Percentiles rank a stretch among this genome's conserved stretches.
phyloP scores from a whole-genome alignment of 1,140 invertebrate genomes.

The Bombus affinis region DNA sequence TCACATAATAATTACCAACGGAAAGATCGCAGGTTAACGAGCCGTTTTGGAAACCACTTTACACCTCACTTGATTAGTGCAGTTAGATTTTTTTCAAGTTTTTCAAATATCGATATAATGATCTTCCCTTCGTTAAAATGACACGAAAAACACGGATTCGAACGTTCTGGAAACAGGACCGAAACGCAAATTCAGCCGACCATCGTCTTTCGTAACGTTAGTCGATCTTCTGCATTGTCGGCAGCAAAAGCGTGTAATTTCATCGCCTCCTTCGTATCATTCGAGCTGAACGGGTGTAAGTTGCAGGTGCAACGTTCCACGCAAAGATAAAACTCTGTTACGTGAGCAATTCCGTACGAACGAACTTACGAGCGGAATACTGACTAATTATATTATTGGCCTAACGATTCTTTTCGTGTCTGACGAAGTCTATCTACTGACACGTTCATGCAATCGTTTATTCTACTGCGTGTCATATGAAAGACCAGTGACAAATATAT shows the following conservation, averaged over 20 bases:
- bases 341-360: slow-evolving; percentile 21
- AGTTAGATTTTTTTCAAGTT: background rate
- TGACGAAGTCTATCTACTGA: background rate
- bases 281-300: slow-evolving; percentile 34
- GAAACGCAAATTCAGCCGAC: slow-evolving; percentile 41
- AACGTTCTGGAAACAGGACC: slow-evolving; percentile 6
- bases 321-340: slow-evolving; percentile 34
- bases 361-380: background rate
- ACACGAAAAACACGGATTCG: background rate
- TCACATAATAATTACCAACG: background rate
- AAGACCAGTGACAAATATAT: background rate
- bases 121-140: background rate
- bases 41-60: too few species aligned
- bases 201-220: slow-evolving; percentile 33
- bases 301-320: slow-evolving; percentile 45
- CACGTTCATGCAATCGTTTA: too few species aligned
- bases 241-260: slow-evolving; percentile 53
- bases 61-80: background rate
- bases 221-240: slow-evolving; percentile 53
- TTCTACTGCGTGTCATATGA: background rate
- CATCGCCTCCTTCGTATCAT: slow-evolving; percentile 41
- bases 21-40: background rate
- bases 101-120: too few species aligned
- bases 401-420: background rate
- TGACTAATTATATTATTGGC: background rate